Conservation (phyloP, 2,888 invertebrate genomes). For the Colostygia pectinataria region DNA sequence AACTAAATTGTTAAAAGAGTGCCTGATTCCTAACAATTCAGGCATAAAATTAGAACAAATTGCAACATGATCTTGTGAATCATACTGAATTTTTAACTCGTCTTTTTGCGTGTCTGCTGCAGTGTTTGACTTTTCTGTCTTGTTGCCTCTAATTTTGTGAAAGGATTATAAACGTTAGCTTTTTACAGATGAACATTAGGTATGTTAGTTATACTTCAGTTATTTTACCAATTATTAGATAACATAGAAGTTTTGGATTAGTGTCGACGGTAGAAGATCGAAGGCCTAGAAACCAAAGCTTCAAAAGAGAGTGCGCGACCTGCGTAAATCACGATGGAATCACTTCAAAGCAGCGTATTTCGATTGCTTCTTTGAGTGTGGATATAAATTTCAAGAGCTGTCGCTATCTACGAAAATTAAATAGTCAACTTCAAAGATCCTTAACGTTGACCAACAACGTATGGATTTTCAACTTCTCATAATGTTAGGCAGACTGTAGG, state of each 20-base stretch:
- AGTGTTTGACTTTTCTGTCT: slow-evolving; percentile 6
- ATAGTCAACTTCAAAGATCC: too few relatives aligned
- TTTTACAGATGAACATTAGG: too few relatives aligned
- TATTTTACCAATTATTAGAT: too few relatives aligned
- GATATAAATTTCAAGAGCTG: slow-evolving; percentile 29
- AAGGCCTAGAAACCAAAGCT: too few relatives aligned
- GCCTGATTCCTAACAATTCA: neutral
- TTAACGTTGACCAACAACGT: too few relatives aligned
- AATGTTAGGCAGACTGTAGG: too few relatives aligned
- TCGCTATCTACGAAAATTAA: slow-evolving; percentile 30
- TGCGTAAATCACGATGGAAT: slow-evolving; percentile 44
- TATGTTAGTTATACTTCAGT: too few relatives aligned
- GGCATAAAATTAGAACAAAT: slow-evolving; percentile 8
- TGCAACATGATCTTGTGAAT: slow-evolving; percentile 5
- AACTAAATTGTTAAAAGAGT: neutral
- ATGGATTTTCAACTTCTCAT: too few relatives aligned
- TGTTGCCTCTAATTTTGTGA: too few relatives aligned
- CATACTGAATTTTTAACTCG: slow-evolving; percentile 3
- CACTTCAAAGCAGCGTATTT: slow-evolving; percentile 66
- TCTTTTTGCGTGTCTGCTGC: slow-evolving; percentile 7
- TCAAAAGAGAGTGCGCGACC: slow-evolving; percentile 36
- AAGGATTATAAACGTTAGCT: too few relatives aligned
- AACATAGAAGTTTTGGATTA: too few relatives aligned
- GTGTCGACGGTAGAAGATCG: too few relatives aligned
- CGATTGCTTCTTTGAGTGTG: slow-evolving; percentile 59